Evolutionary conservation across 2,888 invertebrate species (phyloP), one percentile per base, ranked within the genome.

Genomic region (Empis livida): DNA sequence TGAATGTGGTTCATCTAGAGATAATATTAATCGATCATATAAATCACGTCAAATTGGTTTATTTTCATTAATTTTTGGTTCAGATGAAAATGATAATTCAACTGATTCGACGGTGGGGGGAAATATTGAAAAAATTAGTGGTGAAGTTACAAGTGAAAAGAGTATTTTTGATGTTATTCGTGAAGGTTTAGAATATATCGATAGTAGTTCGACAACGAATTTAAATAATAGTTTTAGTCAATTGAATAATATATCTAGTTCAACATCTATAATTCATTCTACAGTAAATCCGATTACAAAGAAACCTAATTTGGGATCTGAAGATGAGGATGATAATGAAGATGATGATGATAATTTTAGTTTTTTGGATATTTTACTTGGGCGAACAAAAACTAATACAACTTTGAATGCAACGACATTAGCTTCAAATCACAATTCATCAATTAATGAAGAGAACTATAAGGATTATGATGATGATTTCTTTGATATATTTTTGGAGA

Each of bases 1-100:
- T 65, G 80, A 82, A 58, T 90, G 89, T 62, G 79, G 83, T 75
- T 72, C 77, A 48, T 61, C 61, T 44, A 75, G 76, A 54, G 61
- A 65, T 41, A 46, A 49, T 39, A 59, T 61, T 40, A 49, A 61
- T 0, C 56, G 64, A 5, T 58, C 64, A 6, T 60, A 63, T 48
- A 59, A 59, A 44, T 64, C 65, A 0, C 53, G 65, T 0, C 68
- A 67, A 49, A 67, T 68, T 42, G 65, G 66, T 54, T 56, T 68
- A 0, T 67, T 64, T 41, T 67, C 65, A 15, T 49, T 65, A 14
- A 47, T 68, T 1, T 68, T 68, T 42, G 68, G 67, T 44, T 59
- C 61, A 20, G 64, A 67, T 41, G 62, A 57, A 39, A 46, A 56
- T 46, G 46, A 32, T 3, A 49, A 43, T 17, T 20, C 20, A 10